Percentiles rank a stretch among this genome's conserved stretches.
These are phyloP conservation scores for Tanytarsus gracilentus DNA, from an alignment of 2,888 invertebrate genomes.

Conservation along the genomic window DNA sequence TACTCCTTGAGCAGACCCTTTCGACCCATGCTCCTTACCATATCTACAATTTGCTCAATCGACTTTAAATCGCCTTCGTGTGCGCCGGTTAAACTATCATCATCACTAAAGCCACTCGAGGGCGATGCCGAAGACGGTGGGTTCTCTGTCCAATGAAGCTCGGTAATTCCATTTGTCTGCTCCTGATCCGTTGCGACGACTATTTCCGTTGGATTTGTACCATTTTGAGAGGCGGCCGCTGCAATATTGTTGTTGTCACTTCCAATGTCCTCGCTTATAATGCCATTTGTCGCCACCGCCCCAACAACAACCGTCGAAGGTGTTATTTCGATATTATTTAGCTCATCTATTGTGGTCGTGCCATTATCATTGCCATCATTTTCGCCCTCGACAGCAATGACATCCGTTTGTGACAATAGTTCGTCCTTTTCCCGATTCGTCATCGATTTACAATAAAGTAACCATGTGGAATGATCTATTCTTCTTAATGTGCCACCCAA, in stretches of 20 bases:
- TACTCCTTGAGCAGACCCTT: slow-evolving; percentile 81
- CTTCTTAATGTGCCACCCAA: slow-evolving; percentile 76
- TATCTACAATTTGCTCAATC: slow-evolving; percentile 53
- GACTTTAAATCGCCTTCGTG: slow-evolving; percentile 56
- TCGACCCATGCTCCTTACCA: slow-evolving; percentile 61
- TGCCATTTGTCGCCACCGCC: slow-evolving; percentile 37
- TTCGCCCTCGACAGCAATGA: slow-evolving; percentile 39
- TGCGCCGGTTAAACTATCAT: slow-evolving; percentile 72
- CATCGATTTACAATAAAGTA: slow-evolving; percentile 66
- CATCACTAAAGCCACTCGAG: slow-evolving; percentile 80
- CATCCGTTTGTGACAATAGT: slow-evolving; percentile 43
- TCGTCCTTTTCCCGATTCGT: slow-evolving; percentile 59
- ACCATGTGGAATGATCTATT: slow-evolving; percentile 87
- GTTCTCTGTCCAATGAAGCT: slow-evolving; percentile 41
- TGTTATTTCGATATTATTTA: slow-evolving; percentile 43
- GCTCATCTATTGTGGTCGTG: slow-evolving; percentile 40
- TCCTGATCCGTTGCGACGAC: not conserved
- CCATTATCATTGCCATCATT: slow-evolving; percentile 35
- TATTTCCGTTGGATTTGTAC: slow-evolving; percentile 32
- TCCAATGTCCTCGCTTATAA: slow-evolving; percentile 27
- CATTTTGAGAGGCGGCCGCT: not conserved
- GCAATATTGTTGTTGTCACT: slow-evolving; percentile 27
- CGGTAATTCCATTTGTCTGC: slow-evolving; percentile 13
- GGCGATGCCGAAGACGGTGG: slow-evolving; percentile 60
- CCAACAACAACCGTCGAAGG: slow-evolving; percentile 45